A percentile compares a stretch with the other conserved stretches of the same genome.
Evolutionary conservation across 2,888 invertebrate species (phyloP).

Genomic region (Agonopterix arenella): DNA sequence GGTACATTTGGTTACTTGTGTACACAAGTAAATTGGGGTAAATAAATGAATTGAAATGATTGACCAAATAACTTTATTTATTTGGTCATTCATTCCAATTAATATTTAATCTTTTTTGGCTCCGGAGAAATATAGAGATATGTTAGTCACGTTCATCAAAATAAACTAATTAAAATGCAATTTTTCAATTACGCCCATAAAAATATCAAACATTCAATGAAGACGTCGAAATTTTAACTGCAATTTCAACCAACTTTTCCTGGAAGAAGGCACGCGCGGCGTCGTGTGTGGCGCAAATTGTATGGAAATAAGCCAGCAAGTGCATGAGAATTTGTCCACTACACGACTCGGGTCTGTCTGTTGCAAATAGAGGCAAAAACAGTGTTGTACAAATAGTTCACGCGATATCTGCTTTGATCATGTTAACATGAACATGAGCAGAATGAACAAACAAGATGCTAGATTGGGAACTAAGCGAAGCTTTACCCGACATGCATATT

Average conservation of each 20-base stretch:
- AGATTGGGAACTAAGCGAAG: not conserved
- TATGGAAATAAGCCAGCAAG: slow-evolving; percentile 54
- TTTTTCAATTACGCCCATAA: not conserved
- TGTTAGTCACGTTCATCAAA: no score
- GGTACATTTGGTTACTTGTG: no score
- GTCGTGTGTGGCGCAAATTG: slow-evolving; percentile 62
- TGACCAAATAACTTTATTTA: no score
- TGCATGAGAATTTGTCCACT: slow-evolving; percentile 37
- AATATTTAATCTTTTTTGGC: no score
- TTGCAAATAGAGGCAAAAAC: not conserved
- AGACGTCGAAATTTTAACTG: slow-evolving; percentile 12
- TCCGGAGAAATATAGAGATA: no score
- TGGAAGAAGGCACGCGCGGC: slow-evolving; percentile 39
- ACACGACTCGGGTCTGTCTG: not conserved
- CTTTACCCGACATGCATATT: no score
- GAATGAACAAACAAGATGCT: not conserved
- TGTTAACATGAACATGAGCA: not conserved
- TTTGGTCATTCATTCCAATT: no score
- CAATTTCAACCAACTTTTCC: slow-evolving; percentile 29
- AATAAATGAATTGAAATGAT: no score
- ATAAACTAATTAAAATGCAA: no score
- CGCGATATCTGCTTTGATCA: not conserved
- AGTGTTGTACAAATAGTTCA: slow-evolving; percentile 1
- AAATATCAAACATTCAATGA: slow-evolving; percentile 7
- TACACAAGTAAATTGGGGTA: no score